Conservation (phyloP, 1,140 invertebrate species). For the Pseudomyrmex concolor region DNA sequence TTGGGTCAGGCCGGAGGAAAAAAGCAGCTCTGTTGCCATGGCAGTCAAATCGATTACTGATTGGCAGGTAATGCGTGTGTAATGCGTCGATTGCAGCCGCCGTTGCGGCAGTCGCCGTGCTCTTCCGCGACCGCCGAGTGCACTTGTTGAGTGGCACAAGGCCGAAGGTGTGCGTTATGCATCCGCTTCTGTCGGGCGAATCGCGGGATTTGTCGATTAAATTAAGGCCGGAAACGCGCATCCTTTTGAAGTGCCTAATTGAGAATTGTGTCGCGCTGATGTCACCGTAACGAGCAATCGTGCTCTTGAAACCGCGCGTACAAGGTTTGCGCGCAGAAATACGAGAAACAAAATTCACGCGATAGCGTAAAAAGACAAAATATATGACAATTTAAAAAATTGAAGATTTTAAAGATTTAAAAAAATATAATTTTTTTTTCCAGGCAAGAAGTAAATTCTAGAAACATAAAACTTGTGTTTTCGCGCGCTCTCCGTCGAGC, state of each 20-base stretch:
- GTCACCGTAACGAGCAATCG: too few species aligned
- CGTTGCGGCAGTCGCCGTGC: slow-evolving; percentile 34
- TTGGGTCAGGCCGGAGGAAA: slow-evolving; percentile 11
- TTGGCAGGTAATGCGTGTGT: slow-evolving; percentile 74
- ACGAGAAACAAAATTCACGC: not conserved
- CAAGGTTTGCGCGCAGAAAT: too few species aligned
- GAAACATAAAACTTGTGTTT: not conserved
- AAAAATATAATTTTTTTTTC: not conserved
- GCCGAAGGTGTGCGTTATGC: slow-evolving; percentile 51
- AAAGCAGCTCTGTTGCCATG: slow-evolving; percentile 71
- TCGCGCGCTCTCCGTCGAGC: not conserved
- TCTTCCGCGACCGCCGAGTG: slow-evolving; percentile 56
- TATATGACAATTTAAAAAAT: not conserved
- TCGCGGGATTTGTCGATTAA: slow-evolving; percentile 37
- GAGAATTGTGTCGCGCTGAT: not conserved
- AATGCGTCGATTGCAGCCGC: slow-evolving; percentile 66
- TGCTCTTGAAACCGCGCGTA: too few species aligned
- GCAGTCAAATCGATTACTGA: slow-evolving; percentile 74
- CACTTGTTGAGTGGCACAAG: slow-evolving; percentile 66
- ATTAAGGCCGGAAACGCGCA: slow-evolving; percentile 16
- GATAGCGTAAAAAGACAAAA: not conserved
- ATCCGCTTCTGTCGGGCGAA: slow-evolving; percentile 31
- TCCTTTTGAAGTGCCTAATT: slow-evolving; percentile 13
- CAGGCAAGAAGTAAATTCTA: not conserved
- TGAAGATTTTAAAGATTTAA: not conserved